These are phyloP conservation scores for Bothrops jararaca DNA, from an alignment of 2,113 vertebrate species.

Conservation along the genomic window DNA sequence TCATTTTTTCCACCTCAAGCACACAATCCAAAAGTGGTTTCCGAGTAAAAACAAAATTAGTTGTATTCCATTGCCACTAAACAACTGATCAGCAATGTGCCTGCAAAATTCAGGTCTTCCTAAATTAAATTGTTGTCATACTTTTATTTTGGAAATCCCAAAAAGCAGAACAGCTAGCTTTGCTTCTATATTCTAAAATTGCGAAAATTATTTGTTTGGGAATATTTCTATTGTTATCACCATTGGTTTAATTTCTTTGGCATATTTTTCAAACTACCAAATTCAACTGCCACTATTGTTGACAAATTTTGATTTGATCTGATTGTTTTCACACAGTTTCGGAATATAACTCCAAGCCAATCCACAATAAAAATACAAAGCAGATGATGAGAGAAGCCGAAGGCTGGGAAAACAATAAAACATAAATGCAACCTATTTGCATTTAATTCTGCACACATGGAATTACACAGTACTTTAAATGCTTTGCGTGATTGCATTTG, in stretches of 20 bases:
- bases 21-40: neutral
- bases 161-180: neutral
- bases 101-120: neutral
- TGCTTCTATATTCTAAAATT: neutral
- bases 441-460: slow-evolving; percentile 13
- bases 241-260: slow-evolving; percentile 7
- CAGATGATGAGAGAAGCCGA: slow-evolving; percentile 8
- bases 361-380: slow-evolving; percentile 13
- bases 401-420: slow-evolving; percentile 23
- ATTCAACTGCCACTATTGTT: slow-evolving; percentile 17
- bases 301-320: slow-evolving; percentile 36
- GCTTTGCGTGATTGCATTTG: slow-evolving; percentile 13
- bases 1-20: neutral
- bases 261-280: neutral
- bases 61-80: neutral
- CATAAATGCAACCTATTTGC: slow-evolving; percentile 9
- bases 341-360: neutral
- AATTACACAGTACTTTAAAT: neutral
- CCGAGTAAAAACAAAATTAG: neutral
- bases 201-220: slow-evolving; percentile 20
- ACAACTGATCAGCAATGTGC: neutral
- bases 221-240: slow-evolving; percentile 9
- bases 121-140: neutral
- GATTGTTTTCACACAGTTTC: slow-evolving; percentile 25
- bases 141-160: neutral